Base-by-base conservation (phyloP, 2,797 vertebrate species). In the Smutsia temminckii region DNA sequence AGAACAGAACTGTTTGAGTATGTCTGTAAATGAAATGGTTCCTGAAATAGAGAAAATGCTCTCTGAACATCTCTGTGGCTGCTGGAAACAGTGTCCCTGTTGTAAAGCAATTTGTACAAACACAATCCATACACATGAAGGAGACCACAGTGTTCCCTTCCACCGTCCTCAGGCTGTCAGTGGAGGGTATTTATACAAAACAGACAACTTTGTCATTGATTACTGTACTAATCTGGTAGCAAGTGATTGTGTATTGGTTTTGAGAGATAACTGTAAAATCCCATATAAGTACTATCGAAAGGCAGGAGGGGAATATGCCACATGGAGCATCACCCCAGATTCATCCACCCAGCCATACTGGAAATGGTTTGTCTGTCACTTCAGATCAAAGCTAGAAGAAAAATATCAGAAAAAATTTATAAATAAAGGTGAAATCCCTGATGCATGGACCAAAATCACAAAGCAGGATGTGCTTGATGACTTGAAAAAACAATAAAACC, bases 101-200 rank as follows among this genome's bases (percentile, higher is more conserved):
- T 98, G 98, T 46, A 27, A 53, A 68, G 97, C 98, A 49, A 88
- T 98, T 37, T 98, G 98, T 85, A 98, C 98, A 25, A 98, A 97
- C 87, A 98, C 93, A 51, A 81, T 98, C 1, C 11, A 0, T 1
- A 3, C 14, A 0, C 98, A 98, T 0, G 69, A 79, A 0, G 95
- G 94, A 81, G 84, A 97, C 12, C 95, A 97, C 46, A 93, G 95
- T 57, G 79, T 96, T 1, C 11, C 85, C 18, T 97, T 97, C 85
- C 98, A 98, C 20, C 95, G 85, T 21, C 81, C 98, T 0, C 0
- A 77, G 0, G 85, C 4, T 91, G 2, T 98, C 14, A 0, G 0
- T 0, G 92, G 97, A 7, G 0, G 0, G 0, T 0, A 0, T 0
- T 98, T 97, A 96, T 0, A 17, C 1, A 0, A 27, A 6, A 98